phyloP scores from a whole-genome alignment of 1,140 invertebrate genomes.

The Pomacea maculata region DNA sequence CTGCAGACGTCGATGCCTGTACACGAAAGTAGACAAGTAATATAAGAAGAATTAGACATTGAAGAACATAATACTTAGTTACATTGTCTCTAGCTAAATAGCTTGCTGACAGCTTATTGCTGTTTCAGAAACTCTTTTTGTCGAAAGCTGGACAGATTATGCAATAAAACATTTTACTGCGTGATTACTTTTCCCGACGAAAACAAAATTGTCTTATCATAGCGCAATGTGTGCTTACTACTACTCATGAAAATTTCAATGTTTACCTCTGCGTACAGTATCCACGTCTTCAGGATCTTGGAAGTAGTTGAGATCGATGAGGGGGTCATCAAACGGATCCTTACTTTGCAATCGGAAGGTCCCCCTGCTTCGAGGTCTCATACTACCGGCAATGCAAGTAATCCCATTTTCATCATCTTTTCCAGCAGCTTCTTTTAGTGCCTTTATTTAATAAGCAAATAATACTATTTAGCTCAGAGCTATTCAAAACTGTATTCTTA shows the following conservation, averaged over 20 bases:
- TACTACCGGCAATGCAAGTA: constrained; percentile 1
- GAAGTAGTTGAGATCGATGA: constrained; percentile 77
- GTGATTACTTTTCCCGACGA: neutral
- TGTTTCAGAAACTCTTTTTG: no score
- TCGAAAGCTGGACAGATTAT: neutral
- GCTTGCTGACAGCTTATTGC: no score
- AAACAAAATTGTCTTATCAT: neutral
- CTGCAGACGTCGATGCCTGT: constrained; percentile 24
- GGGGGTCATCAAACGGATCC: constrained; percentile 82
- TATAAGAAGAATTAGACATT: neutral
- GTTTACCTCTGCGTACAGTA: constrained; percentile 42
- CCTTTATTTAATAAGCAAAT: neutral
- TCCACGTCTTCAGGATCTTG: constrained; percentile 42
- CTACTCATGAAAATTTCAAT: neutral
- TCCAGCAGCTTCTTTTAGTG: neutral
- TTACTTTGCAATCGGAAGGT: constrained; percentile 55
- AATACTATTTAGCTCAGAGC: neutral
- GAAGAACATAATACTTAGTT: neutral
- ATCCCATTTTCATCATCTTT: constrained; percentile 12
- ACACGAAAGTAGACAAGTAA: neutral
- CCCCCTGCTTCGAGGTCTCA: constrained; percentile 50
- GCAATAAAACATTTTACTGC: neutral
- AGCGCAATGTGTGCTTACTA: neutral
- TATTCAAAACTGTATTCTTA: neutral
- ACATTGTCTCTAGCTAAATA: no score